Percentiles rank a stretch among this genome's conserved stretches.
Conservation (phyloP, 2,888 invertebrate species). For the Lepetodrilus schrolli region DNA sequence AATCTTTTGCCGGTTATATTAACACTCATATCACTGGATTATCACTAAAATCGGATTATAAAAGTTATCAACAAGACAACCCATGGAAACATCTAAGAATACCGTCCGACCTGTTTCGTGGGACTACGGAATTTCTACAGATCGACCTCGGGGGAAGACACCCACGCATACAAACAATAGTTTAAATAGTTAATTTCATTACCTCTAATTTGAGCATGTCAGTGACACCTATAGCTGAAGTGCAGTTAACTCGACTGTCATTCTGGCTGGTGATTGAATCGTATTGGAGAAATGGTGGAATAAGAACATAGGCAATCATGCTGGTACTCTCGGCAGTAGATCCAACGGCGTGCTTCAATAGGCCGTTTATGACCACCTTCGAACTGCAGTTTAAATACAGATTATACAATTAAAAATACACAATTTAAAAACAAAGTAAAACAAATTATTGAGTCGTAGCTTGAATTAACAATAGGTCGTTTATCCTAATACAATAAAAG, state of each 20-base stretch:
- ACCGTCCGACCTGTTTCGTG: no score
- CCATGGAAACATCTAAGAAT: no score
- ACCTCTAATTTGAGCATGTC: constrained; percentile 3
- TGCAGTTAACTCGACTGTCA: not conserved
- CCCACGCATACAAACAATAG: not conserved
- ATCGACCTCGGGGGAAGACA: no score
- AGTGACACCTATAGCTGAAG: not conserved
- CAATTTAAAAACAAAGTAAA: no score
- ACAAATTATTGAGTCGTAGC: not conserved
- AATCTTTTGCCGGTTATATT: no score
- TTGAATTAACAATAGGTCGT: no score
- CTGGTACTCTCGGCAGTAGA: constrained; percentile 51
- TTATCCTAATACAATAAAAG: no score
- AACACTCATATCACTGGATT: no score
- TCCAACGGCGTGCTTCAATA: constrained; percentile 42
- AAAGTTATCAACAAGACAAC: no score
- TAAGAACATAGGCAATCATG: constrained; percentile 41
- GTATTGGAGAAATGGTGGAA: constrained; percentile 41
- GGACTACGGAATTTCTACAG: no score
- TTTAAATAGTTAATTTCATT: not conserved
- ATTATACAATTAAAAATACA: not conserved
- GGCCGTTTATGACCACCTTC: constrained; percentile 35
- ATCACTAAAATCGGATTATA: no score
- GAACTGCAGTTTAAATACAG: constrained; percentile 40
- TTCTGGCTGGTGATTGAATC: not conserved